Conservation (phyloP, 1,140 invertebrate genomes). For the Neuroterus valhalla region DNA sequence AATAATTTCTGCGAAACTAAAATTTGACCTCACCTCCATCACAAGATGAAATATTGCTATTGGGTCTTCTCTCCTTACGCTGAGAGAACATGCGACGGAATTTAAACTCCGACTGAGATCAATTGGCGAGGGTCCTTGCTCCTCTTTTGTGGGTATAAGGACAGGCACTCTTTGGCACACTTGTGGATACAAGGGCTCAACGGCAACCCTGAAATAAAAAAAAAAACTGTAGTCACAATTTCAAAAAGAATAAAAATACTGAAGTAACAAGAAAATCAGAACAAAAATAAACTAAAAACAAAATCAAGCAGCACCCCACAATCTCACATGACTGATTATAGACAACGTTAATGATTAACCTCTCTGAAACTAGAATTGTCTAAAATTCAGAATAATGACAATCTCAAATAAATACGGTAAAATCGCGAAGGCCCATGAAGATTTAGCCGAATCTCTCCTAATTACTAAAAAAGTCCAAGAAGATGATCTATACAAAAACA, state of each 20-base stretch:
- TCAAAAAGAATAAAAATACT: conserved; percentile 4
- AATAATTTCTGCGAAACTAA: no score
- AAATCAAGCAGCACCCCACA: no score
- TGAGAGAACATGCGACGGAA: conserved; percentile 91
- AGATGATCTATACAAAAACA: conserved; percentile 16
- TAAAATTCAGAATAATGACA: no score
- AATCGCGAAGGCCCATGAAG: no score
- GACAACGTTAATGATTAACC: no score
- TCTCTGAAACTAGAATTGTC: no score
- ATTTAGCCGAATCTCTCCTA: no score
- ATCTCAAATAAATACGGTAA: no score
- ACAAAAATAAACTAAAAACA: conserved; percentile 22
- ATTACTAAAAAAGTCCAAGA: conserved; percentile 9
- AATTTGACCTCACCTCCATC: conserved; percentile 80
- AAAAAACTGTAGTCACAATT: conserved; percentile 31
- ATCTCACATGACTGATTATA: no score
- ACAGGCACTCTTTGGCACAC: conserved; percentile 84
- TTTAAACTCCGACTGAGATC: conserved; percentile 90
- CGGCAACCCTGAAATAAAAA: conserved; percentile 83
- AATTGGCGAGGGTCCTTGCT: conserved; percentile 82
- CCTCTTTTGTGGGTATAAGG: conserved; percentile 69
- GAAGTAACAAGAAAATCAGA: background rate
- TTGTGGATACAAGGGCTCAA: conserved; percentile 95
- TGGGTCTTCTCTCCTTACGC: conserved; percentile 85
- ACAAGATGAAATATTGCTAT: conserved; percentile 89